These are phyloP conservation scores for Ennomos erosarius DNA, from an alignment of 2,888 invertebrate genomes.

Conservation along the genomic window DNA sequence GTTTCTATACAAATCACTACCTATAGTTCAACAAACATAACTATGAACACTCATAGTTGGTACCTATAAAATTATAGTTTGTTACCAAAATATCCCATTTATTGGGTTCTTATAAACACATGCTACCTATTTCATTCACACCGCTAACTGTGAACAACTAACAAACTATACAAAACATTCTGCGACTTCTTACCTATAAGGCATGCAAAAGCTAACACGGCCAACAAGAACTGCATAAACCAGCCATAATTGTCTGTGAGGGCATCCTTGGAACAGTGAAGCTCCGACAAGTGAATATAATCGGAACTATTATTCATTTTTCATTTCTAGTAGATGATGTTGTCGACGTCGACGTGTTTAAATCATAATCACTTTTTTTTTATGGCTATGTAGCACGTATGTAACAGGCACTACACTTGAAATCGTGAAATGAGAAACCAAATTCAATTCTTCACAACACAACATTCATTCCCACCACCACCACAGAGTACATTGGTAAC, in stretches of 20 bases:
- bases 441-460: too few species aligned
- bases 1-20: too few species aligned
- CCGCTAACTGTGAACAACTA: constrained; percentile 14
- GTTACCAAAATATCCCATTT: too few species aligned
- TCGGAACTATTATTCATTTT: constrained; percentile 80
- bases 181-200: constrained; percentile 86
- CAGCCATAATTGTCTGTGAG: constrained; percentile 90
- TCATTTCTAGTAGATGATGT: constrained; percentile 50
- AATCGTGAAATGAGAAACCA: too few species aligned
- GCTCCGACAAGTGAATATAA: constrained; percentile 75
- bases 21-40: too few species aligned
- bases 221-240: constrained; percentile 89
- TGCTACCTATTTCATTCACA: background rate
- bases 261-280: constrained; percentile 89
- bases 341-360: constrained; percentile 3
- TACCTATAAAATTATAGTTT: too few species aligned
- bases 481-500: too few species aligned
- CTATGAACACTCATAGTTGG: too few species aligned
- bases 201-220: constrained; percentile 89
- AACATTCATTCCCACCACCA: too few species aligned
- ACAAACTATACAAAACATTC: constrained; percentile 27
- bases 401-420: too few species aligned
- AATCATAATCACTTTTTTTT: constrained; percentile 8
- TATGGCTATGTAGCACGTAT: background rate
- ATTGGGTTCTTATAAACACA: too few species aligned